phyloP scores from a whole-genome alignment of 2,113 vertebrate genomes.

The Leucosticte australis region DNA sequence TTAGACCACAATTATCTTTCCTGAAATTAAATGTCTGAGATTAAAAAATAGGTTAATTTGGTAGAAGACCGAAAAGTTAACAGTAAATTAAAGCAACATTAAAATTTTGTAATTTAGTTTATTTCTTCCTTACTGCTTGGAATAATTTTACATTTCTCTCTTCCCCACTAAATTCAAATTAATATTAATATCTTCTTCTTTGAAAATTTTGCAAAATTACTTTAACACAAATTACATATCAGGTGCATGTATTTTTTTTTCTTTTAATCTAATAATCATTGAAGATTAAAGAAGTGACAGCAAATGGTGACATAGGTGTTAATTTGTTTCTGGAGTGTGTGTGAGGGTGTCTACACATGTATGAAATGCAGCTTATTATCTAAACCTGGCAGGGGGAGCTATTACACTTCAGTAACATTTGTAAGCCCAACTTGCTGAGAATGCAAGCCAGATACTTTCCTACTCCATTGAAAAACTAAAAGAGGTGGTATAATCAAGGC shows the following conservation, averaged over 20 bases:
- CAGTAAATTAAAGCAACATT: background rate
- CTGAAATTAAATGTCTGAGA: background rate
- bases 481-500: background rate
- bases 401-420: constrained; percentile 51
- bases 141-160: background rate
- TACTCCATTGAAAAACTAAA: background rate
- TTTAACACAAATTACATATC: background rate
- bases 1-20: background rate
- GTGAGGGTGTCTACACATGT: background rate
- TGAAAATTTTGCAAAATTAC: background rate
- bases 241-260: background rate
- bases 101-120: background rate
- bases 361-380: constrained; percentile 34
- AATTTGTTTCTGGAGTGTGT: background rate
- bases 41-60: background rate
- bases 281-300: background rate
- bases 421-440: background rate
- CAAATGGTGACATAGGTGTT: background rate
- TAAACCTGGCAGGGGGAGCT: constrained; percentile 69
- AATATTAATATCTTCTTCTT: background rate
- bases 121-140: background rate
- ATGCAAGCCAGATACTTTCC: background rate
- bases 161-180: background rate
- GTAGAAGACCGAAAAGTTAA: background rate
- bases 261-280: background rate